Conservation (phyloP, 2,888 invertebrate species). For the Acrobasis consociella region DNA sequence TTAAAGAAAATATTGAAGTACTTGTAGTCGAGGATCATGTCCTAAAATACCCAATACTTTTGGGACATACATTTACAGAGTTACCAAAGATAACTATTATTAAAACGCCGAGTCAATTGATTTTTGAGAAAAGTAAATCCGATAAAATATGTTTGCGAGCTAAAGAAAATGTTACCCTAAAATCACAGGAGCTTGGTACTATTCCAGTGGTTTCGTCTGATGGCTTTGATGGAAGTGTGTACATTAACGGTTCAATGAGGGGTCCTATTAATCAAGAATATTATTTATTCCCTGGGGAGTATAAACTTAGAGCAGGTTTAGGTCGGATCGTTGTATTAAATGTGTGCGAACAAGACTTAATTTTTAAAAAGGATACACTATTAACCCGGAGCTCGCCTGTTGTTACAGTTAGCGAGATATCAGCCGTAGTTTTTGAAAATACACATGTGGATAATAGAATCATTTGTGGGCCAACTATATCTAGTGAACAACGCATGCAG, state of each 20-base stretch:
- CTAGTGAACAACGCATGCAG: no score
- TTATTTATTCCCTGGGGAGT: slow-evolving; percentile 18
- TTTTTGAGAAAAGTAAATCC: slow-evolving; percentile 16
- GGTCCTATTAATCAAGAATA: slow-evolving; percentile 11
- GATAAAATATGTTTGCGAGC: slow-evolving; percentile 9
- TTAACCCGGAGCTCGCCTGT: not conserved
- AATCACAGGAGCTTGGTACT: not conserved
- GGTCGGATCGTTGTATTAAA: slow-evolving; percentile 5
- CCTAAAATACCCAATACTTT: slow-evolving; percentile 23
- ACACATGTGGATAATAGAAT: no score
- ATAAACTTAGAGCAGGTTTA: not conserved
- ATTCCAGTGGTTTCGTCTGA: not conserved
- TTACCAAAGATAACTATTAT: slow-evolving; percentile 18
- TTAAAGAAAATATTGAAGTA: slow-evolving; percentile 22
- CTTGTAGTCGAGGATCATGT: slow-evolving; percentile 26
- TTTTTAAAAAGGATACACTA: not conserved
- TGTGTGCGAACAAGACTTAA: slow-evolving; percentile 1
- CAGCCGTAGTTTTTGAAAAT: no score
- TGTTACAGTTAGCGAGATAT: no score
- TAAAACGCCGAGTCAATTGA: slow-evolving; percentile 19
- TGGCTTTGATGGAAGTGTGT: slow-evolving; percentile 11
- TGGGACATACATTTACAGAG: slow-evolving; percentile 25
- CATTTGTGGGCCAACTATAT: no score
- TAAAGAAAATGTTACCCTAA: slow-evolving; percentile 2
- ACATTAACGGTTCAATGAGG: slow-evolving; percentile 11